Evolutionary conservation across 2,113 vertebrate genomes (phyloP).

Genomic region (Trochalopteron elliotii): DNA sequence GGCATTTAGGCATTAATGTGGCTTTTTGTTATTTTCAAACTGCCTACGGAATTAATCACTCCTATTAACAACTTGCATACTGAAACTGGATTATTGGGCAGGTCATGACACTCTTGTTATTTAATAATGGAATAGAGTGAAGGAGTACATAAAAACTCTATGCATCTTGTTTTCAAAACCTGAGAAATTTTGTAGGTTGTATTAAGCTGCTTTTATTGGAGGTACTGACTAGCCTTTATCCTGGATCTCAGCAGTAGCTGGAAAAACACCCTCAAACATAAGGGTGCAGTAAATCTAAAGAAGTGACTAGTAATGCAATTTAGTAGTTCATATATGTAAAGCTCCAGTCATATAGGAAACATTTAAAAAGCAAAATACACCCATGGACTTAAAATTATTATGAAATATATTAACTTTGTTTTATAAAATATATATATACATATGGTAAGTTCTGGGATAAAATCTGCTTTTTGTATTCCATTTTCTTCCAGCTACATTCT

Average conservation of each 20-base stretch:
- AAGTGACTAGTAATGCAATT: not conserved
- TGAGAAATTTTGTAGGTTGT: not conserved
- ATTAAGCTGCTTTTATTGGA: not conserved
- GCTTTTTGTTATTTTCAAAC: not conserved
- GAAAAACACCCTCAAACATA: rapidly evolving
- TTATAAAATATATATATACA: not conserved
- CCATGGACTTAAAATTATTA: not conserved
- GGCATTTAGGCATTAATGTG: not conserved
- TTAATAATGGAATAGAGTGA: not conserved
- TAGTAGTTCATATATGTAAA: not conserved
- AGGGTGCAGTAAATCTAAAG: not conserved
- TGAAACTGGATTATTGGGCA: not conserved
- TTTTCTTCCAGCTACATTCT: not conserved
- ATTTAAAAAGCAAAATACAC: not conserved
- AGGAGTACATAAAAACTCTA: not conserved
- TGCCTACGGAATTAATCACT: not conserved
- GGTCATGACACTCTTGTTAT: not conserved
- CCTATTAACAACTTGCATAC: not conserved
- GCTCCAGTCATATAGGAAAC: not conserved
- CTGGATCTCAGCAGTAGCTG: not conserved
- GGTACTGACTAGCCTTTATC: not conserved
- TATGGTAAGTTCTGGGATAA: not conserved
- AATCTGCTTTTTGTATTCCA: not conserved
- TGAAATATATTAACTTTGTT: not conserved
- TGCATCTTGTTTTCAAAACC: not conserved